Conservation (phyloP, 2,888 invertebrate species). For the Polydesmus complanatus region DNA sequence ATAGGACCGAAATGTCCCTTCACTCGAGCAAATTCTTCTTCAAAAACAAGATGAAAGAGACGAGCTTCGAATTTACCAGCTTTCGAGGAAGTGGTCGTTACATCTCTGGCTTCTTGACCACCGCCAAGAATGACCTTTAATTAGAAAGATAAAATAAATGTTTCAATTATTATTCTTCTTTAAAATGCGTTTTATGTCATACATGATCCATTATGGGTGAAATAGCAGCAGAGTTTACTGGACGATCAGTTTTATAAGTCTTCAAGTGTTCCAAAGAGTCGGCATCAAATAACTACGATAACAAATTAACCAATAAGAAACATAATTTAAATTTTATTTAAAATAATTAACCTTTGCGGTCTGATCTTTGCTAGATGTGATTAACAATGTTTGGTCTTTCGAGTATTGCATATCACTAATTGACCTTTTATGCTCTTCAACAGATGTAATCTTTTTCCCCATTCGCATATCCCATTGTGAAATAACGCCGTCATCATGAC, state of each 20-base stretch:
- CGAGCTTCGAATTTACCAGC: conserved; percentile 93
- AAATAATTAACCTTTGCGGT: conserved; percentile 61
- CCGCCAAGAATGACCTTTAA: conserved; percentile 76
- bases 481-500: conserved; percentile 87
- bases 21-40: conserved; percentile 92
- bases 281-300: conserved; percentile 60
- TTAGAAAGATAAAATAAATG: neutral
- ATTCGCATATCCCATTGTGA: conserved; percentile 84
- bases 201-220: conserved; percentile 91
- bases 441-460: conserved; percentile 61
- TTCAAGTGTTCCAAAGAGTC: conserved; percentile 74
- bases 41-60: conserved; percentile 89
- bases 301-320: conserved; percentile 6
- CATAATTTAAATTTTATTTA: conserved; percentile 3
- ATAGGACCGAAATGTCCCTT: conserved; percentile 99
- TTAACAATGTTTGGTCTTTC: conserved; percentile 85
- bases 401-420: conserved; percentile 96
- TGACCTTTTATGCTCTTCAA: conserved; percentile 65
- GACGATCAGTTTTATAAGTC: conserved; percentile 92
- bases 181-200: conserved; percentile 26
- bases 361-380: conserved; percentile 92
- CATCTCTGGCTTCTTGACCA: conserved; percentile 99
- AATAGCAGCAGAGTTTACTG: conserved; percentile 94
- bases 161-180: neutral
- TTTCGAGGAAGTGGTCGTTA: conserved; percentile 83